Base-by-base conservation (phyloP, 2,113 vertebrate genomes). In the Sigmodon hispidus region DNA sequence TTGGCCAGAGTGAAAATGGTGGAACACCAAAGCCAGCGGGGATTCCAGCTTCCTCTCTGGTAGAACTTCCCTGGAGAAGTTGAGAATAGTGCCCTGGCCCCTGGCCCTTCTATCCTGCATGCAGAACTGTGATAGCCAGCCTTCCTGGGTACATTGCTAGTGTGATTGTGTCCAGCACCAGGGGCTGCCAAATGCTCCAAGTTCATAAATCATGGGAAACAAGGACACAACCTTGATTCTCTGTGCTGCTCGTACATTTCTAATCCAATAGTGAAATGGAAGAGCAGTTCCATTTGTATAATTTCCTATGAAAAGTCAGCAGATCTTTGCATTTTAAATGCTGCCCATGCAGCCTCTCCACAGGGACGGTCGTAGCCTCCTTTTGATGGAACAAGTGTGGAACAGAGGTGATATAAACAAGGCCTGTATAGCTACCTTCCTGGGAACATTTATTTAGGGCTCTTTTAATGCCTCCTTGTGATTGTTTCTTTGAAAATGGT, bases 181-280 rank as follows among this genome's bases (percentile, higher is more conserved):
- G 67, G 92, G 94, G 93, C 89, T 85, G 1, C 0, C 79, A 87
- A 79, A 55, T 0, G 43, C 95, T 93, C 84, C 0, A 84, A 85
- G 97, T 95, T 94, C 19, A 40, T 98, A 96, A 98, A 97, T 98
- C 97, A 96, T 31, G 84, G 69, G 67, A 81, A 97, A 94, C 98
- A 97, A 98, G 98, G 98, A 97, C 97, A 34, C 96, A 97, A 96
- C 98, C 98, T 98, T 98, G 98, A 83, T 96, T 97, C 97, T 43
- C 89, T 93, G 95, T 90, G 86, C 85, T 94, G 76, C 95, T 94
- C 3, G 36, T 96, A 87, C 86, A 87, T 98, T 96, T 97, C 95
- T 96, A 96, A 97, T 96, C 48, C 96, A 98, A 81, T 96, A 97
- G 52, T 69, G 81, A 96, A 97, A 96, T 92, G 97, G 97, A 97